A percentile compares a stretch with the other conserved stretches of the same genome.
Conservation (phyloP, 2,797 vertebrate genomes). For the Lutjanus campechanus region DNA sequence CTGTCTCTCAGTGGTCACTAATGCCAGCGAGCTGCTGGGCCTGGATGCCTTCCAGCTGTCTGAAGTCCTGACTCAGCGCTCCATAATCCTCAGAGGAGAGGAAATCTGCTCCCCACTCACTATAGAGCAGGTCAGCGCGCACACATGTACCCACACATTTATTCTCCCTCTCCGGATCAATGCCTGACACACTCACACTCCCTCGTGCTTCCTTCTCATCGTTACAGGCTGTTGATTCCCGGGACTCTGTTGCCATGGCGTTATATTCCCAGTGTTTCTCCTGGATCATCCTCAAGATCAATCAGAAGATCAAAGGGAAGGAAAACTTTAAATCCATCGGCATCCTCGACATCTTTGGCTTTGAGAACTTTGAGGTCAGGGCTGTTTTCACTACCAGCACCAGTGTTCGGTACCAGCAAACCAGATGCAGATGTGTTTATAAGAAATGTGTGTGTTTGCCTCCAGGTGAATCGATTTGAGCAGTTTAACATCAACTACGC, state of each 20-base stretch:
- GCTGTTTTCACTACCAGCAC: neutral
- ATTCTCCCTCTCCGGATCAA: neutral
- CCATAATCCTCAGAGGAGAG: conserved; percentile 94
- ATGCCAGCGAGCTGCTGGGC: conserved; percentile 92
- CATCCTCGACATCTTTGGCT: conserved; percentile 96
- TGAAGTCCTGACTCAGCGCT: conserved; percentile 94
- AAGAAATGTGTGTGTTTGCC: conserved; percentile 10
- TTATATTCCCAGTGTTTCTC: conserved; percentile 96
- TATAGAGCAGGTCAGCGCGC: conserved; percentile 89
- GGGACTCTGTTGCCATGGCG: conserved; percentile 95
- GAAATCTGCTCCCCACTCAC: conserved; percentile 96
- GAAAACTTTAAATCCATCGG: conserved; percentile 97
- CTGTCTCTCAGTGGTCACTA: conserved; percentile 85
- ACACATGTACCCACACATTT: neutral
- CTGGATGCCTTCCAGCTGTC: conserved; percentile 93
- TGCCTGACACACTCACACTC: neutral
- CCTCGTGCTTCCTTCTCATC: conserved; percentile 2
- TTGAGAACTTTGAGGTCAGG: conserved; percentile 94
- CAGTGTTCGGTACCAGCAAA: neutral
- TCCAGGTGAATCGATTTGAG: conserved; percentile 85
- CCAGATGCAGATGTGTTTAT: neutral
- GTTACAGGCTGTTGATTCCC: conserved; percentile 91
- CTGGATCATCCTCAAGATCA: conserved; percentile 95
- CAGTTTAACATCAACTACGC: conserved; percentile 88
- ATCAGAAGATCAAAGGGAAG: conserved; percentile 92